Evolutionary conservation across 2,888 invertebrate genomes (phyloP).

Genomic region (Polyploca ridens): DNA sequence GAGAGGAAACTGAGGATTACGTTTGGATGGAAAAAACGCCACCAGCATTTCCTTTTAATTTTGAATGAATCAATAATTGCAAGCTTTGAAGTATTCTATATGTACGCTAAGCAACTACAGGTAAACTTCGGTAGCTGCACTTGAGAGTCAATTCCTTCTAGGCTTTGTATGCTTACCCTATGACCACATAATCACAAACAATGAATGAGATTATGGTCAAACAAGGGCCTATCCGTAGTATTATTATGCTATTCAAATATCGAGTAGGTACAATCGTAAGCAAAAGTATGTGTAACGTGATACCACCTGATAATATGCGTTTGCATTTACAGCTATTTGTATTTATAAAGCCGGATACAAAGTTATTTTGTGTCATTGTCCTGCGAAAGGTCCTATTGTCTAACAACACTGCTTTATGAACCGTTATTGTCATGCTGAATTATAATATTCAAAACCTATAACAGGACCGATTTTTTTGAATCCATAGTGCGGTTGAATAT

Average conservation of each 20-base stretch:
- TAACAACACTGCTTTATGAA: conserved; percentile 25
- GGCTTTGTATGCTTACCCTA: no score
- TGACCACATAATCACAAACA: no score
- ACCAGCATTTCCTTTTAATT: no score
- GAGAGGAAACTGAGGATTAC: no score
- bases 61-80: background rate
- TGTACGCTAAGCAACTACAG: no score
- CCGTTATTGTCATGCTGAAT: conserved; percentile 30
- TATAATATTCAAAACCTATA: conserved; percentile 6
- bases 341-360: conserved; percentile 25
- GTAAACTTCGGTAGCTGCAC: no score
- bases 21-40: no score
- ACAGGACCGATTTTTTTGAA: background rate
- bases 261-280: background rate
- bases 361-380: conserved; percentile 40
- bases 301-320: background rate
- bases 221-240: no score
- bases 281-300: conserved; percentile 10
- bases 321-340: conserved; percentile 20
- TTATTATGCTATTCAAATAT: background rate
- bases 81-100: background rate
- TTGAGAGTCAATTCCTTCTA: no score
- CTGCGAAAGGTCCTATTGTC: conserved; percentile 37
- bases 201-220: background rate
- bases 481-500: background rate